Base-by-base conservation (phyloP, 2,888 invertebrate genomes). In the Amphipoea lucens region DNA sequence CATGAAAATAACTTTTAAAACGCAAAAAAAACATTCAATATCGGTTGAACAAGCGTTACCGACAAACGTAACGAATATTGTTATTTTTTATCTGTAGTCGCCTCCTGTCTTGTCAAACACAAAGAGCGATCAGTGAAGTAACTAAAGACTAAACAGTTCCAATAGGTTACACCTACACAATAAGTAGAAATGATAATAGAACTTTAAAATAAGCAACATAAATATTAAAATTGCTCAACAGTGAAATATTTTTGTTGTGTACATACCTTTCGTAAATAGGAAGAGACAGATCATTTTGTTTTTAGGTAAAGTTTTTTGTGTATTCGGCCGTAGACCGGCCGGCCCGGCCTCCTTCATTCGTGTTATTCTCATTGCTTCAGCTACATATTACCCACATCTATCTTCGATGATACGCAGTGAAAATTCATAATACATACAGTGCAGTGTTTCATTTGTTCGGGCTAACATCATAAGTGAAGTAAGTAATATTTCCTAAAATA, bases 21-120 rank as follows among this genome's bases (percentile, higher is more conserved):
- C 23, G 3, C 48, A 45, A 57, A 17, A 76, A 36, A 74, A 51
- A 40, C 4, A 45, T 11, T 75, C 42, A 4, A 23, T 36, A 69
- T 4, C 60, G 17, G 7, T 36, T 48, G 4, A 11, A 7, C 54
- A 63, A 57, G 63, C 40, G n/a, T 11, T 51, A 51, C n/a, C 29
- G 54, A 42, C 23, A 4, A 71, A 63, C 29, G 12, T 63, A 40
- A 57, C 23, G 54, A n/a, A 57, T 57, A 73, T 65, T 54, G 73
- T 80, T 73, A 73, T 73, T 80, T 73, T 48, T 14, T 17, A 66
- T 62, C 78, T 78, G 78, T 78, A 40, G 40, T 65, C 48, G 23
- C 17, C 40, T 48, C 54, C 20, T 23, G 54, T 7, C 6, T 36
- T 29, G 29, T 36, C 36, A 36, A 36, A 36, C 36, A 29, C 29